Evolutionary conservation across 2,888 invertebrate species (phyloP).

Genomic region (Himalopsyche kuldschensis): DNA sequence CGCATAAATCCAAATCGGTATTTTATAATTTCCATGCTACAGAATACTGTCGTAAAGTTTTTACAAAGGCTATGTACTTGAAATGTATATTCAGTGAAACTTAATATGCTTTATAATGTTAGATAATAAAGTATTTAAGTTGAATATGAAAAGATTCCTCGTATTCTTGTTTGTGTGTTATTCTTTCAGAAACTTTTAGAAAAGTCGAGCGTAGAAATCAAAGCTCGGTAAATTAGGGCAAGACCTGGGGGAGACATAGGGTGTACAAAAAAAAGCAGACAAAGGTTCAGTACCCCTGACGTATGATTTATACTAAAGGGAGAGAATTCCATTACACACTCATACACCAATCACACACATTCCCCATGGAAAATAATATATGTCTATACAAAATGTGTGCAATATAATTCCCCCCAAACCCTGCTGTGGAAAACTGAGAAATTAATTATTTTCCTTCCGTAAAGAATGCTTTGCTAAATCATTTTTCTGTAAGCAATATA

Average conservation of each 20-base stretch:
- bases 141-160: neutral
- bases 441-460: neutral
- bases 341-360: neutral
- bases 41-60: too few species aligned
- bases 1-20: too few species aligned
- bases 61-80: too few species aligned
- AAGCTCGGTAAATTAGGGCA: neutral
- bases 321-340: constrained; percentile 4
- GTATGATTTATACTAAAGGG: neutral
- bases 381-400: neutral
- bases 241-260: neutral
- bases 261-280: neutral
- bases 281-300: neutral
- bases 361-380: neutral
- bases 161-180: neutral
- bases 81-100: too few species aligned
- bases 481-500: neutral
- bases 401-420: constrained; percentile 1
- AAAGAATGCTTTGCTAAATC: neutral
- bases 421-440: neutral
- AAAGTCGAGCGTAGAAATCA: neutral
- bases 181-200: neutral
- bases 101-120: too few species aligned
- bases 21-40: too few species aligned
- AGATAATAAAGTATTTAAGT: too few species aligned